phyloP scores from a whole-genome alignment of 2,888 invertebrate genomes.

The Agrotis clavis region DNA sequence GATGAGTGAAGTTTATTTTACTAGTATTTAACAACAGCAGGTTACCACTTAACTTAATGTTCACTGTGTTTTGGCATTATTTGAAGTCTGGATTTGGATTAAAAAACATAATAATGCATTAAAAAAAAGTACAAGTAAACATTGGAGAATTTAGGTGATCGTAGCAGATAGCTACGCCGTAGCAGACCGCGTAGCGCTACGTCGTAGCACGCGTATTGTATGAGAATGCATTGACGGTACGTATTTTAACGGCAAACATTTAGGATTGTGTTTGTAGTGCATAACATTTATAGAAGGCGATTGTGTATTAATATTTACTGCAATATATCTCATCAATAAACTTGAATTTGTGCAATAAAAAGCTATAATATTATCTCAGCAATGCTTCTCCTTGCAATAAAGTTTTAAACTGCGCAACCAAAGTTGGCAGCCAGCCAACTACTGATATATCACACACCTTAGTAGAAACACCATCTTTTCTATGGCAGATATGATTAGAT shows the following conservation, averaged over 20 bases:
- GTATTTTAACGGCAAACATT: neutral
- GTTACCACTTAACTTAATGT: too few species aligned
- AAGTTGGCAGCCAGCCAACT: conserved; percentile 19
- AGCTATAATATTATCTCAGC: too few species aligned
- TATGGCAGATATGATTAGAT: too few species aligned
- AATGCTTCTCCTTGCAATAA: conserved; percentile 13
- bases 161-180: neutral
- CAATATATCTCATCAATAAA: neutral
- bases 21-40: too few species aligned
- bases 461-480: conserved; percentile 2
- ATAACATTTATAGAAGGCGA: neutral
- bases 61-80: too few species aligned
- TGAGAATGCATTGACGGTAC: too few species aligned
- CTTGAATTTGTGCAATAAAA: conserved; percentile 11
- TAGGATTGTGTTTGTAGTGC: neutral
- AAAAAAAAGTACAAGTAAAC: too few species aligned
- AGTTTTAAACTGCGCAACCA: conserved; percentile 8
- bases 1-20: too few species aligned
- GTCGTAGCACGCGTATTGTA: neutral
- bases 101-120: too few species aligned
- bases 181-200: neutral
- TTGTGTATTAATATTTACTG: neutral
- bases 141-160: neutral
- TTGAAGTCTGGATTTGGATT: too few species aligned
- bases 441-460: conserved; percentile 30